Evolutionary conservation across 2,888 invertebrate genomes (phyloP).

Genomic region (Lasioglossum leucozonium): DNA sequence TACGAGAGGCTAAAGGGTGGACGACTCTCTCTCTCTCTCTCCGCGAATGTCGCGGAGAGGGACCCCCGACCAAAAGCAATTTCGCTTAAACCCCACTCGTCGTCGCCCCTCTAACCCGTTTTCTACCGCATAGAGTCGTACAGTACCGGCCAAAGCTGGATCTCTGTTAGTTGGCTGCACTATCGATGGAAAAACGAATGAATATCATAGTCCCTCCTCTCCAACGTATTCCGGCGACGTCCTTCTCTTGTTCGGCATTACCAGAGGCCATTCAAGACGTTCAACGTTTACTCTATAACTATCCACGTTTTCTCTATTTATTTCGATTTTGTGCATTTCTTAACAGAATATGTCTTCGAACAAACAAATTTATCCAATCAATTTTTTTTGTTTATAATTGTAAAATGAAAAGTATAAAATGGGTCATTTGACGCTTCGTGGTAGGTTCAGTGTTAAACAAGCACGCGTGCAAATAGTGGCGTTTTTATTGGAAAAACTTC

Average conservation of each 20-base stretch:
- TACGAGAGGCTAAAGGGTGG: slow-evolving; percentile 55
- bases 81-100: slow-evolving; percentile 55
- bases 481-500: too few species aligned
- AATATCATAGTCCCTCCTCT: not conserved
- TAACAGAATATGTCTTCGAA: too few species aligned
- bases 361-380: too few species aligned
- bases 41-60: slow-evolving; percentile 49
- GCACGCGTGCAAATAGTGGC: too few species aligned
- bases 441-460: too few species aligned
- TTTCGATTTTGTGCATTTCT: too few species aligned
- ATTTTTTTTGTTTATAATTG: too few species aligned
- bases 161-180: not conserved
- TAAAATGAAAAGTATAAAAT: too few species aligned
- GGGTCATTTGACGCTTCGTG: too few species aligned
- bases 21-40: slow-evolving; percentile 5
- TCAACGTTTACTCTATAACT: too few species aligned
- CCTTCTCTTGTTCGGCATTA: not conserved
- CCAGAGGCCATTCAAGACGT: not conserved
- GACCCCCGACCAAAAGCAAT: slow-evolving; percentile 65
- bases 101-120: not conserved
- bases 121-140: not conserved
- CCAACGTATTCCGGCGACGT: not conserved
- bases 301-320: too few species aligned
- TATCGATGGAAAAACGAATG: slow-evolving; percentile 2
- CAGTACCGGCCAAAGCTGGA: not conserved